A percentile compares a stretch with the other conserved stretches of the same genome.
These are phyloP conservation scores for Florisuga fusca DNA, from an alignment of 2,797 vertebrate genomes.

Conservation along the genomic window DNA sequence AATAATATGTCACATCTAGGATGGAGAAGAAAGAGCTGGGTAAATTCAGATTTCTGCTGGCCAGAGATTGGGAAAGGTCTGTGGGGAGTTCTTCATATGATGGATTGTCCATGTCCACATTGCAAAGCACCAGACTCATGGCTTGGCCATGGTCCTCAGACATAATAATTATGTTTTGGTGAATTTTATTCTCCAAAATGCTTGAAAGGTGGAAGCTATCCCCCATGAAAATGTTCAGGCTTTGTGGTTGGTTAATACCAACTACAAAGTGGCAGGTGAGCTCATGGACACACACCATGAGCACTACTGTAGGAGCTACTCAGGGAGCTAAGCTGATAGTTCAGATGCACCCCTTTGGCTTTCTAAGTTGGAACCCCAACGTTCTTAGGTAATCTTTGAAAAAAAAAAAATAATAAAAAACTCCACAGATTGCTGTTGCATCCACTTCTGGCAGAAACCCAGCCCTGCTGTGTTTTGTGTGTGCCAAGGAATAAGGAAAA, in stretches of 20 bases:
- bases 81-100: neutral
- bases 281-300: neutral
- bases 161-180: neutral
- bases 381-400: too few species aligned
- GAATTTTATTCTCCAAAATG: neutral
- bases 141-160: neutral
- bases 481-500: neutral
- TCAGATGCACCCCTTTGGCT: too few species aligned
- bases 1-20: neutral
- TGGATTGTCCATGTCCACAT: neutral
- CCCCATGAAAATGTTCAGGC: neutral
- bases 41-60: neutral
- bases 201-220: neutral
- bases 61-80: accelerated
- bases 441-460: neutral
- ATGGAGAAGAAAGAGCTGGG: neutral
- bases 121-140: neutral
- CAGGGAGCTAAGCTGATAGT: neutral
- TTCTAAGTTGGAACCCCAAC: too few species aligned
- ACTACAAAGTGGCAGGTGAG: neutral
- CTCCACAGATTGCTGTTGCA: neutral
- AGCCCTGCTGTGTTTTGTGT: neutral
- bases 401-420: too few species aligned
- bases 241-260: neutral
- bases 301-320: neutral